Conservation (phyloP, 2,888 invertebrate genomes). For the Lycocerus yunnanus region DNA sequence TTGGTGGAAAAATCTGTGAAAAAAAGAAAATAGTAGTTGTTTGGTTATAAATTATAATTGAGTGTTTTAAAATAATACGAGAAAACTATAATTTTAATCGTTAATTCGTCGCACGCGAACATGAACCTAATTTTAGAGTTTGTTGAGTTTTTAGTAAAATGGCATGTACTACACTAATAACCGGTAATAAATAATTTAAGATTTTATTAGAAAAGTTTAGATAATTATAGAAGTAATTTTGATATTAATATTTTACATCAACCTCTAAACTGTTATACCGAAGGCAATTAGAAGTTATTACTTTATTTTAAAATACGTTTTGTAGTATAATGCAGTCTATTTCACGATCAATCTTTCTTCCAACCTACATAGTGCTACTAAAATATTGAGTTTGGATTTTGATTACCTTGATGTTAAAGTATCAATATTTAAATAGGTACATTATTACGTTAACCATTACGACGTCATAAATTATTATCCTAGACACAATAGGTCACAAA, state of each 20-base stretch:
- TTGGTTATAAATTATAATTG: not conserved
- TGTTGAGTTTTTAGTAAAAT: not conserved
- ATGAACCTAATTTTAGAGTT: not conserved
- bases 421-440: constrained; percentile 23
- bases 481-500: not conserved
- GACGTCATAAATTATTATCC: not conserved
- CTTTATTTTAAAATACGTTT: constrained; percentile 1
- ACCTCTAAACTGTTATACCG: not conserved
- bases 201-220: constrained; percentile 4
- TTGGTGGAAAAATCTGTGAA: not conserved
- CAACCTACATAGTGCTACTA: constrained; percentile 14
- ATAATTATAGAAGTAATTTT: constrained; percentile 1
- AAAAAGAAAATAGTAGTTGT: not conserved
- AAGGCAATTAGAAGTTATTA: not conserved
- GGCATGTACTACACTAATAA: not conserved
- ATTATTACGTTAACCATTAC: not conserved
- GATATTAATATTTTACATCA: not conserved
- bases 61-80: not conserved
- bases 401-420: constrained; percentile 20
- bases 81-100: constrained; percentile 1
- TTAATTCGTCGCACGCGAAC: not conserved
- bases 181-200: not conserved
- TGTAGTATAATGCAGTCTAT: constrained; percentile 12
- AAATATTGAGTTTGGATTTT: constrained; percentile 25
- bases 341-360: constrained; percentile 26